Evolutionary conservation across 1,140 invertebrate species (phyloP).

Genomic region (Halictus rubicundus): DNA sequence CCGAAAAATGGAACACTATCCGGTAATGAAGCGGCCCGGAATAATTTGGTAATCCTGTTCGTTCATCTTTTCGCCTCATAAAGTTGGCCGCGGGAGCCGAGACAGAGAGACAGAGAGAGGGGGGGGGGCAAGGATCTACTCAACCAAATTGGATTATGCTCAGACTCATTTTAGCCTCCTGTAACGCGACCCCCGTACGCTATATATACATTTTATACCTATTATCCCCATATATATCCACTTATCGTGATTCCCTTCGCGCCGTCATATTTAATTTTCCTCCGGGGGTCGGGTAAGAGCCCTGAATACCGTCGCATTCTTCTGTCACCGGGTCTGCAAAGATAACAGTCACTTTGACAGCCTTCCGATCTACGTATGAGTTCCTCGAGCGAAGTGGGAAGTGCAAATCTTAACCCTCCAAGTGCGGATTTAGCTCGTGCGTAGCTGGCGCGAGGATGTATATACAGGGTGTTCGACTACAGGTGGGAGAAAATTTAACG

Average conservation of each 20-base stretch:
- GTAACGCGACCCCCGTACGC: conserved; percentile 17
- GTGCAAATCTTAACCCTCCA: no score
- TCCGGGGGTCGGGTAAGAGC: no score
- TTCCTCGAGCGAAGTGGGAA: no score
- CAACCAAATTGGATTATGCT: conserved; percentile 37
- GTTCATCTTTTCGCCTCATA: conserved; percentile 34
- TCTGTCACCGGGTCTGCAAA: not conserved
- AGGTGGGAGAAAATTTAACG: no score
- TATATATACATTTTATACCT: not conserved
- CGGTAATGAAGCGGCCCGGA: conserved; percentile 7
- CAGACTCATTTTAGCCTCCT: conserved; percentile 34
- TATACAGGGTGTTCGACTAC: no score
- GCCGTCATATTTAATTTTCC: conserved; percentile 12
- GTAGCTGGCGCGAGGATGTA: no score
- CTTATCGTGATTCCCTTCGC: conserved; percentile 36
- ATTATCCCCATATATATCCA: conserved; percentile 5
- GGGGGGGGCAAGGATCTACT: not conserved
- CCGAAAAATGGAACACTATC: not conserved
- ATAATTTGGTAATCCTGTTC: conserved; percentile 38
- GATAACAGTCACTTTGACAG: not conserved
- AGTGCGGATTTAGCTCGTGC: no score
- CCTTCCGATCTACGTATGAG: no score
- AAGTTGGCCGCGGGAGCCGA: not conserved
- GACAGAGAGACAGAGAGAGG: no score
- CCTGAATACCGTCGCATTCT: not conserved